phyloP scores from a whole-genome alignment of 2,797 vertebrate genomes.

The Melanotaenia trifasciata region DNA sequence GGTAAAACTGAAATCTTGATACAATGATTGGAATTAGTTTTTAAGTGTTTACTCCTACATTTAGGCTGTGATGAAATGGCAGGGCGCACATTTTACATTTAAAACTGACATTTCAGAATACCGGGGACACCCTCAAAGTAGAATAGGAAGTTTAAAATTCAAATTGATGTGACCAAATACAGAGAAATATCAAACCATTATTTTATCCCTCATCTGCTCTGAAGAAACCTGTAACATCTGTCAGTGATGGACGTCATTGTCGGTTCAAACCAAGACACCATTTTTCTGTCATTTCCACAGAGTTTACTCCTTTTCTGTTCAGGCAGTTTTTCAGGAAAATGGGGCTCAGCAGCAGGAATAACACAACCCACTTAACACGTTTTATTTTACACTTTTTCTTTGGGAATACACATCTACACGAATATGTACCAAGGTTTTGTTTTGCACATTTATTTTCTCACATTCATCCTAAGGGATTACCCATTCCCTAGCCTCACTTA shows the following conservation, averaged over 20 bases:
- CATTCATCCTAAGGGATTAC: neutral
- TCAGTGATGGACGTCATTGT: slow-evolving; percentile 41
- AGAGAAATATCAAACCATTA: slow-evolving; percentile 8
- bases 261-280: slow-evolving; percentile 22
- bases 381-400: slow-evolving; percentile 31
- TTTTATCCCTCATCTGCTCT: slow-evolving; percentile 24
- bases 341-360: slow-evolving; percentile 5
- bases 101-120: slow-evolving; percentile 31
- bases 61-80: neutral
- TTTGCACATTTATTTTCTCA: neutral
- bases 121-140: slow-evolving; percentile 23
- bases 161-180: slow-evolving; percentile 33
- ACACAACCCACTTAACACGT: neutral
- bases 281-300: slow-evolving; percentile 35
- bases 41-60: neutral
- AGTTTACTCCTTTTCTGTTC: slow-evolving; percentile 20
- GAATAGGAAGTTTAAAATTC: slow-evolving; percentile 9
- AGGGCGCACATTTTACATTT: neutral
- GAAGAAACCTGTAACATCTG: slow-evolving; percentile 27
- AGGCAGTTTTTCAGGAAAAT: slow-evolving; percentile 27
- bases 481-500: neutral
- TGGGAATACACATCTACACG: neutral
- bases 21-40: no score
- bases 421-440: neutral
- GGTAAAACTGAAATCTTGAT: no score